Evolutionary conservation across 2,888 invertebrate genomes (phyloP).

Genomic region (Brachyptera putata): DNA sequence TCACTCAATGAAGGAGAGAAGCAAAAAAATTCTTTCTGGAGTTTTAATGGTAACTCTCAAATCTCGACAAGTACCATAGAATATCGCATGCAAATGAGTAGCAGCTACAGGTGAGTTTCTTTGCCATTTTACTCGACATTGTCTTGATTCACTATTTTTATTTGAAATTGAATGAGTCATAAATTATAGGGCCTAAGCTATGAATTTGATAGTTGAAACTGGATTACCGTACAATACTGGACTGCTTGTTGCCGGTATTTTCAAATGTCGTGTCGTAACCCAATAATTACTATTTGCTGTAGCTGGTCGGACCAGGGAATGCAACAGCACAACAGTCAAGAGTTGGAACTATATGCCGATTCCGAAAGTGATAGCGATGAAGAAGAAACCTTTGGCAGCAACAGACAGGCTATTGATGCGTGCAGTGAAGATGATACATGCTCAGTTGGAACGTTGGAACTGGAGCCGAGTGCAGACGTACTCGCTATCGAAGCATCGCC

Average conservation of each 20-base stretch:
- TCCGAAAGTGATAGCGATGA: slow-evolving; percentile 51
- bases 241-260: too few relatives aligned
- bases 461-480: slow-evolving; percentile 1
- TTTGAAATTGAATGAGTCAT: too few relatives aligned
- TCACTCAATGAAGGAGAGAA: neutral
- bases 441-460: slow-evolving; percentile 30
- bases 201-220: too few relatives aligned
- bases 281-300: neutral
- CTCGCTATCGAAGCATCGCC: slow-evolving; percentile 31
- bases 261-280: too few relatives aligned
- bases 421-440: slow-evolving; percentile 33
- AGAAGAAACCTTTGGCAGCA: slow-evolving; percentile 38
- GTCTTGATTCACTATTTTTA: neutral
- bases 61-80: slow-evolving; percentile 39
- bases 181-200: too few relatives aligned
- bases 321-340: too few relatives aligned
- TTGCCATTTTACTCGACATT: neutral
- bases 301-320: neutral
- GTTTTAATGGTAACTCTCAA: slow-evolving; percentile 35
- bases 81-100: slow-evolving; percentile 24
- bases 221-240: too few relatives aligned
- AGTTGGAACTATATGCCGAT: slow-evolving; percentile 41
- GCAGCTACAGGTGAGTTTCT: slow-evolving; percentile 26
- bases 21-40: neutral
- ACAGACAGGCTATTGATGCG: slow-evolving; percentile 14